These are phyloP conservation scores for Colletes latitarsis DNA, from an alignment of 1,140 invertebrate genomes.

Conservation along the genomic window DNA sequence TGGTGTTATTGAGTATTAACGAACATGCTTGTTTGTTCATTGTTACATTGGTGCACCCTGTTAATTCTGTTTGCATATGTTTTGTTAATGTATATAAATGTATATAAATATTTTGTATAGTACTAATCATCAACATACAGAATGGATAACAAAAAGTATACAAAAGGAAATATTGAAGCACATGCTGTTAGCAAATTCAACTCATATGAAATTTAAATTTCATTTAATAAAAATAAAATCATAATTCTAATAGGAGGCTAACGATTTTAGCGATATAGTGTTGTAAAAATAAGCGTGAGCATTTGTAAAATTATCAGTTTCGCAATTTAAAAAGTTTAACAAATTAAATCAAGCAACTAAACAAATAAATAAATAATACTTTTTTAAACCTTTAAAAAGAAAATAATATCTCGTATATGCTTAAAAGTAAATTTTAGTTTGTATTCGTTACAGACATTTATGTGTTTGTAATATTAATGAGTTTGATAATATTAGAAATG, in stretches of 20 bases:
- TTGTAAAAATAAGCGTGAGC: background rate
- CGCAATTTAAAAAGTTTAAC: background rate
- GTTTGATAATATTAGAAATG: conserved; percentile 1
- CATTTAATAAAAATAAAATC: conserved; percentile 41
- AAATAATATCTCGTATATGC: background rate
- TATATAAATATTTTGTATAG: conserved; percentile 41
- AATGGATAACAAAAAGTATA: conserved; percentile 76
- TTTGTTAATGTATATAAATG: conserved; percentile 57
- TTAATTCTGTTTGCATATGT: conserved; percentile 44
- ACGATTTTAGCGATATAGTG: conserved; percentile 18
- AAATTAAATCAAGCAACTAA: background rate
- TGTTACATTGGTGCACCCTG: conserved; percentile 29
- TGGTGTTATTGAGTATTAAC: conserved; percentile 28
- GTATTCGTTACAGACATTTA: background rate
- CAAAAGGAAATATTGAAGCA: conserved; percentile 57
- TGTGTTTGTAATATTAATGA: background rate
- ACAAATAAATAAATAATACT: background rate
- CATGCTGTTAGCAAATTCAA: conserved; percentile 65
- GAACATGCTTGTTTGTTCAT: conserved; percentile 47
- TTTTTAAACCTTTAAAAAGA: background rate
- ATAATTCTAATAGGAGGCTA: conserved; percentile 19
- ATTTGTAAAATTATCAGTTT: conserved; percentile 4
- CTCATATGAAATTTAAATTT: background rate
- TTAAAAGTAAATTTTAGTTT: background rate
- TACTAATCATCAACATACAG: conserved; percentile 71